These are phyloP conservation scores for Clarias fuscus DNA, from an alignment of 2,797 vertebrate species.

Conservation along the genomic window DNA sequence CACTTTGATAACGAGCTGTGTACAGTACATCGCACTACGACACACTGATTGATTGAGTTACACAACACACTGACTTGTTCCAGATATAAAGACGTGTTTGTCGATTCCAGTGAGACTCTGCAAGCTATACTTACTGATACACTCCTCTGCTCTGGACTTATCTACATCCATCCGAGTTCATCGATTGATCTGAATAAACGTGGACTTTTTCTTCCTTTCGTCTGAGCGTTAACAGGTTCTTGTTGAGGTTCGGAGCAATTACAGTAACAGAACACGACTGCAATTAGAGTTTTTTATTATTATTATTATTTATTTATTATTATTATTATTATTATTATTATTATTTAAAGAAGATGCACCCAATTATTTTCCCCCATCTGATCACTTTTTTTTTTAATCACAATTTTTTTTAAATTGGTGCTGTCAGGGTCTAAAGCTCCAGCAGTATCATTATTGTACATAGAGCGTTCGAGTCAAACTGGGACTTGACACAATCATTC, in stretches of 20 bases:
- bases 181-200: background rate
- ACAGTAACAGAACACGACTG: background rate
- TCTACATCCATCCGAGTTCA: background rate
- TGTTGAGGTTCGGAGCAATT: background rate
- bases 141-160: background rate
- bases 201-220: background rate
- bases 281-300: background rate
- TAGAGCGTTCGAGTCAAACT: no score
- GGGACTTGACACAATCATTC: no score
- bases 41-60: background rate
- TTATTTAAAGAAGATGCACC: background rate
- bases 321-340: no score
- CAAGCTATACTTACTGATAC: background rate
- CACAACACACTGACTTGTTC: background rate
- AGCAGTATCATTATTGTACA: background rate
- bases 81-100: no score
- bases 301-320: no score
- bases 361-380: background rate
- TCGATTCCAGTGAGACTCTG: background rate
- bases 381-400: background rate
- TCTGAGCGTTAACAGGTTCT: background rate
- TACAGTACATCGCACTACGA: no score
- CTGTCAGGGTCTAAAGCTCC: background rate
- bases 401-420: background rate
- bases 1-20: background rate